Percentiles rank a stretch among this genome's conserved stretches.
phyloP scores from a whole-genome alignment of 2,113 vertebrate genomes.

The Capra hircus region DNA sequence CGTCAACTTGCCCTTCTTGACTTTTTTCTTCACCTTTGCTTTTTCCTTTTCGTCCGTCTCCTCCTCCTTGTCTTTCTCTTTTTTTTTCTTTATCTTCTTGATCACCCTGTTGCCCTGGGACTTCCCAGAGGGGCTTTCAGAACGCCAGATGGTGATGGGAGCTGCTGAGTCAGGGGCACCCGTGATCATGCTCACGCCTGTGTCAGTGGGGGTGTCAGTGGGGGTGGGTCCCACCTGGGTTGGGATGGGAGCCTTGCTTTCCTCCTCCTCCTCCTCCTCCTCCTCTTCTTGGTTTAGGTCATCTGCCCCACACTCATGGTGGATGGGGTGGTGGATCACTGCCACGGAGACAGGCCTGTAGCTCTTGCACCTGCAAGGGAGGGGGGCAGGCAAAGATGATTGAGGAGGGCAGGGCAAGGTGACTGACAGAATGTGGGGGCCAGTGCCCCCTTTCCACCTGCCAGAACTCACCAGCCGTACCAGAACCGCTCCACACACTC shows the following conservation, averaged over 20 bases:
- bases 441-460: not conserved
- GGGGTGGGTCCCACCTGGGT: not conserved
- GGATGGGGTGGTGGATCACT: slow-evolving; percentile 84
- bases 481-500: slow-evolving; percentile 90
- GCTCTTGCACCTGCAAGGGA: slow-evolving; percentile 84
- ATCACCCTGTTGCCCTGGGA: slow-evolving; percentile 11
- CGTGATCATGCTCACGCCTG: not conserved
- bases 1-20: slow-evolving; percentile 56
- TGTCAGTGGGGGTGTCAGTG: not conserved
- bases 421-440: accelerated
- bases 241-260: not conserved
- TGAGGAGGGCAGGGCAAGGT: not conserved
- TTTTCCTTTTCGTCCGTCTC: slow-evolving; percentile 43
- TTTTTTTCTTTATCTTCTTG: slow-evolving; percentile 79
- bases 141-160: slow-evolving; percentile 71
- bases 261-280: slow-evolving; percentile 67
- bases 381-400: accelerated
- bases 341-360: slow-evolving; percentile 87
- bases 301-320: slow-evolving; percentile 87
- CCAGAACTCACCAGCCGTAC: slow-evolving; percentile 90
- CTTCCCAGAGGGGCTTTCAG: slow-evolving; percentile 63
- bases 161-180: slow-evolving; percentile 3
- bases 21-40: slow-evolving; percentile 70
- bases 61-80: slow-evolving; percentile 79
- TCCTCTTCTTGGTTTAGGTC: slow-evolving; percentile 83